Conservation (phyloP, 2,888 invertebrate species). For the Macrophya annulata region DNA sequence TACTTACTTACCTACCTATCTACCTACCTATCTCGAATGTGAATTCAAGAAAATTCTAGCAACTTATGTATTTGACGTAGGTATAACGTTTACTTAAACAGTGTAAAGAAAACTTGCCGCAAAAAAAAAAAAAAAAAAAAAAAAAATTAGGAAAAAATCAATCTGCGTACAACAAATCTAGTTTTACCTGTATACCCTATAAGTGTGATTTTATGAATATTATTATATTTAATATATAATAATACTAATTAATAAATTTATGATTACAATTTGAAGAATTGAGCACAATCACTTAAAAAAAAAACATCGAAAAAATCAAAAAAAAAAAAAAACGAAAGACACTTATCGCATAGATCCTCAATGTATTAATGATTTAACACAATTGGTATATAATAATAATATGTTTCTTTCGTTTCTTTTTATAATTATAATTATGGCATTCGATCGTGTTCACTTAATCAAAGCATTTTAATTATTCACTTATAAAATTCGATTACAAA, state of each 20-base stretch:
- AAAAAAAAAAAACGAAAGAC: background rate
- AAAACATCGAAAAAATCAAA: background rate
- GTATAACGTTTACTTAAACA: no score
- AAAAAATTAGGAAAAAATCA: slow-evolving; percentile 52
- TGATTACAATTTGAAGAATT: slow-evolving; percentile 44
- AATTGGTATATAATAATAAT: background rate
- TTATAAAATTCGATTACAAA: background rate
- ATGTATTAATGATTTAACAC: no score
- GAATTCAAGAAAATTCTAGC: slow-evolving; percentile 21
- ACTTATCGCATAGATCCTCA: background rate
- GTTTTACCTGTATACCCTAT: slow-evolving; percentile 57
- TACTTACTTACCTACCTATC: background rate
- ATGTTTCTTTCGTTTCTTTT: background rate
- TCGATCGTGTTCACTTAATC: background rate
- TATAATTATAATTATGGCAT: background rate
- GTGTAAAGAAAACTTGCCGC: slow-evolving; percentile 45
- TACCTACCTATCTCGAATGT: slow-evolving; percentile 22
- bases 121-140: background rate
- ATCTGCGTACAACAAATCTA: slow-evolving; percentile 62
- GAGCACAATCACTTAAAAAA: slow-evolving; percentile 46
- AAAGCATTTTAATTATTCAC: background rate
- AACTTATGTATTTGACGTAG: slow-evolving; percentile 1
- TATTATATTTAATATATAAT: slow-evolving; percentile 31
- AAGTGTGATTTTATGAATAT: slow-evolving; percentile 55
- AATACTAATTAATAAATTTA: slow-evolving; percentile 39